Conservation (phyloP, 2,888 invertebrate genomes). For the Sceliomorpha sp. region DNA sequence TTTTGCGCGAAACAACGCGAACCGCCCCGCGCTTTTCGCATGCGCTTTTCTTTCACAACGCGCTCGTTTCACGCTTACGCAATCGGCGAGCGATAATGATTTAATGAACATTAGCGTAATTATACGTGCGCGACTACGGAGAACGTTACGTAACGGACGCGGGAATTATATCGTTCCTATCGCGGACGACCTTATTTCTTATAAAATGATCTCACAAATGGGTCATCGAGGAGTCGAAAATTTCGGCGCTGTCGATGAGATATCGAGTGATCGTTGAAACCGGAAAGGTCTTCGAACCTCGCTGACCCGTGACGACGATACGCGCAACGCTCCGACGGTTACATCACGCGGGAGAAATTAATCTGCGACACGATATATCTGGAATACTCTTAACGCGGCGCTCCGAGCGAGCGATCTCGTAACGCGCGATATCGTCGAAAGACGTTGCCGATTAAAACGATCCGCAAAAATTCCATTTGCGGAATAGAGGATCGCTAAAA, state of each 20-base stretch:
- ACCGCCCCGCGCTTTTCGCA: no score
- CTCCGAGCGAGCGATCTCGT: neutral
- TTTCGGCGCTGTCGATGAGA: slow-evolving; percentile 6
- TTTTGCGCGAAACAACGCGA: no score
- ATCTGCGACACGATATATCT: neutral
- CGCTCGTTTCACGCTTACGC: no score
- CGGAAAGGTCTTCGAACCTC: slow-evolving; percentile 27
- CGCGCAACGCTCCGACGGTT: slow-evolving; percentile 2
- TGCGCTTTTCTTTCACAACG: no score
- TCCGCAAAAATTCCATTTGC: no score
- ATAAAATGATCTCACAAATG: neutral
- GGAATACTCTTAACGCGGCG: neutral
- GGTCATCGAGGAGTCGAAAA: neutral
- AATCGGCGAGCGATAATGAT: no score
- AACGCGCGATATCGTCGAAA: no score
- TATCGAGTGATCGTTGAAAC: slow-evolving; percentile 24
- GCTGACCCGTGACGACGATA: slow-evolving; percentile 20
- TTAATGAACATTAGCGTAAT: no score
- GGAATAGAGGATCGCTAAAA: no score
- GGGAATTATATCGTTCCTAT: neutral
- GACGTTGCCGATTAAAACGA: no score
- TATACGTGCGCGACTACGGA: no score
- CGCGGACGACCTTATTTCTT: neutral
- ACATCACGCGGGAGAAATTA: neutral
- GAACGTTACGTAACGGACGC: neutral